These are phyloP conservation scores for Salmo trutta DNA, from an alignment of 2,797 vertebrate genomes.

Conservation along the genomic window DNA sequence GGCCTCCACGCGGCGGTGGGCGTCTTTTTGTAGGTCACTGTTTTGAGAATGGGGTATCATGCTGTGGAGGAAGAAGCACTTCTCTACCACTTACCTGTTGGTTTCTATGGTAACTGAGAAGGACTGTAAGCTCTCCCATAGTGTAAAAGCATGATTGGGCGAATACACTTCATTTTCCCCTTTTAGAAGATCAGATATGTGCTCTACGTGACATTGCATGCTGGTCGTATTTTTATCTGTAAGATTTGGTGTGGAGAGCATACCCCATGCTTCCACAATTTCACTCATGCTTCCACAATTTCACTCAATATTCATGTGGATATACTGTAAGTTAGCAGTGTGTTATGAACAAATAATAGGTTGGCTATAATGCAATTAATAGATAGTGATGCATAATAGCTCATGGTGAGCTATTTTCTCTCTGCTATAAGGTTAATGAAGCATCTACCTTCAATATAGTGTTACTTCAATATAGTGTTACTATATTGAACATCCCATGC, in stretches of 20 bases:
- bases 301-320: not conserved
- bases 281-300: not conserved
- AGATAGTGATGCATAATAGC: too few species aligned
- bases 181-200: constrained; percentile 19
- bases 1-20: constrained; percentile 50
- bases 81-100: constrained; percentile 73
- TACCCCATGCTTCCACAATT: not conserved
- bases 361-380: too few species aligned
- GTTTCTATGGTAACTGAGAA: constrained; percentile 75
- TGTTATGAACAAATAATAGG: not conserved
- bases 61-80: constrained; percentile 67
- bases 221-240: not conserved
- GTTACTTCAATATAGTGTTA: too few species aligned
- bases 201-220: constrained; percentile 13
- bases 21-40: constrained; percentile 71
- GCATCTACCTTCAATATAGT: too few species aligned
- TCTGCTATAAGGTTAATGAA: too few species aligned
- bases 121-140: constrained; percentile 60
- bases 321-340: not conserved
- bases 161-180: constrained; percentile 50
- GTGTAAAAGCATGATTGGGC: constrained; percentile 60
- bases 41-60: constrained; percentile 69
- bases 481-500: too few species aligned
- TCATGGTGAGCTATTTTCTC: too few species aligned
- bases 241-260: not conserved